These are phyloP conservation scores for Dicyrtomina minuta DNA, from an alignment of 2,888 invertebrate species.

Conservation along the genomic window DNA sequence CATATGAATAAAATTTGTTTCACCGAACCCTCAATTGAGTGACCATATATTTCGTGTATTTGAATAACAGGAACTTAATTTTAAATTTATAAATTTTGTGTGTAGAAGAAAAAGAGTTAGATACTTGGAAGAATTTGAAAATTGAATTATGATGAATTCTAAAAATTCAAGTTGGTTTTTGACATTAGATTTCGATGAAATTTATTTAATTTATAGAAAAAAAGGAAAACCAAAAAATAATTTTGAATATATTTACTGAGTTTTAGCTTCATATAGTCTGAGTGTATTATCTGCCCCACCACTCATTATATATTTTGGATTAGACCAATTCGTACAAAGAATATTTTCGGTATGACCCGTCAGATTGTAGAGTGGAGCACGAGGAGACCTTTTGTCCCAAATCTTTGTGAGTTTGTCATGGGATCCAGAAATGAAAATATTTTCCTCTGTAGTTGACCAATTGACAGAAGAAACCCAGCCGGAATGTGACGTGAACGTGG, in stretches of 20 bases:
- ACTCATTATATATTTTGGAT: slow-evolving; percentile 79
- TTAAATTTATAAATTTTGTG: no score
- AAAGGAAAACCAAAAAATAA: no score
- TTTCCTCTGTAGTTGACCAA: slow-evolving; percentile 81
- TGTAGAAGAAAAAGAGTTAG: no score
- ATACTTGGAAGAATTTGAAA: background rate
- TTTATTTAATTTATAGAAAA: background rate
- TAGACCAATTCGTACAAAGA: slow-evolving; percentile 90
- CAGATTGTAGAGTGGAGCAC: slow-evolving; percentile 87
- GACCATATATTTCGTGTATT: no score
- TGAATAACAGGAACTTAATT: no score
- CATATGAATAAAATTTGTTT: no score
- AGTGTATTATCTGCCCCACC: slow-evolving; percentile 92
- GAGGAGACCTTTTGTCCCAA: slow-evolving; percentile 92
- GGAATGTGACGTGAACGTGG: slow-evolving; percentile 81
- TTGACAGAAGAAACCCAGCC: slow-evolving; percentile 89
- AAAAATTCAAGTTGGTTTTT: background rate
- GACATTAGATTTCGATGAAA: background rate
- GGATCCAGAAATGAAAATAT: slow-evolving; percentile 87
- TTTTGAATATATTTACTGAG: background rate
- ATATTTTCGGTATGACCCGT: slow-evolving; percentile 92
- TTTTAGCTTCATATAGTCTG: slow-evolving; percentile 75
- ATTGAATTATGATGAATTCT: background rate
- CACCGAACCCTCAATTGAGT: no score
- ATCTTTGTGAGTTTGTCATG: slow-evolving; percentile 89